Percentiles rank a stretch among this genome's conserved stretches.
These are phyloP conservation scores for Globodera ellingtonae DNA, from an alignment of 1,140 invertebrate species.

Conservation along the genomic window DNA sequence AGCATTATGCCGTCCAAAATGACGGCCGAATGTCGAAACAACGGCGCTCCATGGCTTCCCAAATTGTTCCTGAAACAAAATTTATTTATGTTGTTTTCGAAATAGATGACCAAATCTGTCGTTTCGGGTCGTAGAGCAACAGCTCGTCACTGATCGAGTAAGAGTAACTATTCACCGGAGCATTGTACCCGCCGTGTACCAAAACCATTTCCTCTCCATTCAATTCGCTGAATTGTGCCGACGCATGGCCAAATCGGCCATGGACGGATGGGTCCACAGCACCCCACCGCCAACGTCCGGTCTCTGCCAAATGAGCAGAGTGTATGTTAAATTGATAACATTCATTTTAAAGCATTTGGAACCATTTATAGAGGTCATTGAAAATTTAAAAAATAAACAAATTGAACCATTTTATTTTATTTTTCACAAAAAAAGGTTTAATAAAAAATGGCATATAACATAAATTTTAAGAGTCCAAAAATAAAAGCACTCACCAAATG, in stretches of 20 bases:
- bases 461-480: neutral
- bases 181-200: constrained; percentile 58
- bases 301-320: constrained; percentile 44
- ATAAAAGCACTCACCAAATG: constrained; percentile 52
- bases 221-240: constrained; percentile 45
- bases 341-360: no score
- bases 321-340: neutral
- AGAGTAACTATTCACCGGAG: constrained; percentile 47
- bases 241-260: constrained; percentile 60
- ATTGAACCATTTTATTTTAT: no score
- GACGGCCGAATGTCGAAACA: constrained; percentile 59
- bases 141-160: constrained; percentile 59
- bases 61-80: constrained; percentile 41
- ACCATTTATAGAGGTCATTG: no score
- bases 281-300: constrained; percentile 47
- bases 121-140: constrained; percentile 45
- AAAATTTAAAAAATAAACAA: no score
- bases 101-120: constrained; percentile 23
- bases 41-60: constrained; percentile 51
- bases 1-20: constrained; percentile 62
- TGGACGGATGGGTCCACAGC: constrained; percentile 48
- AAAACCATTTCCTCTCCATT: constrained; percentile 47
- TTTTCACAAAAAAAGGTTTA: neutral
- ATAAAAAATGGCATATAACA: neutral
- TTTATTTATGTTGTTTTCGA: neutral